These are phyloP conservation scores for Elmis aenea DNA, from an alignment of 2,888 invertebrate species.

Conservation along the genomic window DNA sequence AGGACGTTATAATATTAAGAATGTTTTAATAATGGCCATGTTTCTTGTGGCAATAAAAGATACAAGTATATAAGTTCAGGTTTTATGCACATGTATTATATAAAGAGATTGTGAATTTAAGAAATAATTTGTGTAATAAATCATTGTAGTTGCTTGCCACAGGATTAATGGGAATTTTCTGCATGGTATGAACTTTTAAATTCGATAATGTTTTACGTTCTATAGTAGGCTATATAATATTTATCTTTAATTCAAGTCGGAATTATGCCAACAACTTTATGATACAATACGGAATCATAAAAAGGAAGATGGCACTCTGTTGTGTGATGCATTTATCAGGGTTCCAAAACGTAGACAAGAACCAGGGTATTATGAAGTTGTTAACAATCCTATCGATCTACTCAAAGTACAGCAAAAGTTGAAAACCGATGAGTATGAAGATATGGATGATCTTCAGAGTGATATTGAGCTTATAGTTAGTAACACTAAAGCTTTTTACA, in stretches of 20 bases:
- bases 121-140: too few relatives aligned
- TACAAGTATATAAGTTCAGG: too few relatives aligned
- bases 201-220: too few relatives aligned
- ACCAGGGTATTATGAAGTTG: constrained; percentile 86
- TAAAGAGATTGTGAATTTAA: too few relatives aligned
- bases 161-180: too few relatives aligned
- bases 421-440: constrained; percentile 94
- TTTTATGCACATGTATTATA: constrained; percentile 1
- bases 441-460: constrained; percentile 82
- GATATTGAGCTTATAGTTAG: constrained; percentile 89
- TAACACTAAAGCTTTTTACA: constrained; percentile 95
- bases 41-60: too few relatives aligned
- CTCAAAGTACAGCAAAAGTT: constrained; percentile 93
- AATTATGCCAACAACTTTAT: constrained; percentile 87
- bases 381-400: constrained; percentile 92
- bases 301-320: constrained; percentile 82
- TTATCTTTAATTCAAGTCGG: constrained; percentile 53
- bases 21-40: background rate
- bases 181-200: too few relatives aligned
- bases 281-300: constrained; percentile 87
- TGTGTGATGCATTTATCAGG: constrained; percentile 92
- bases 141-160: too few relatives aligned
- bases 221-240: background rate
- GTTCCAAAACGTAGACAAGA: constrained; percentile 92
- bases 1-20: constrained; percentile 1